phyloP scores from a whole-genome alignment of 2,113 vertebrate species.

The Hippopotamus amphibius region DNA sequence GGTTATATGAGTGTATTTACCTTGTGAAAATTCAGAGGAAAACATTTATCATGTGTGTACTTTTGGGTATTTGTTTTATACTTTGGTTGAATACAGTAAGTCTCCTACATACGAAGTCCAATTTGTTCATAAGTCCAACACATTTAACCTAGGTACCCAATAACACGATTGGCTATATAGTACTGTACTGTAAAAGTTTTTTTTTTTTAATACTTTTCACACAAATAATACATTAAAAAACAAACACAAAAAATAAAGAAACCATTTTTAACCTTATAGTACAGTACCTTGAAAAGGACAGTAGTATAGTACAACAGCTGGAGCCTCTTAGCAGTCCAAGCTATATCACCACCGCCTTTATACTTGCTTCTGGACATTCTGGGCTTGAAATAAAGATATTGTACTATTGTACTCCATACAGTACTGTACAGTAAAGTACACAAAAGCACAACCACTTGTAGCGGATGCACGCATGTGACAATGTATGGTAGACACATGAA shows the following conservation, averaged over 20 bases:
- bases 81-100: not conserved
- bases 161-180: not conserved
- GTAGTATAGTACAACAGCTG: not conserved
- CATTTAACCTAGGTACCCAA: not conserved
- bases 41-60: not conserved
- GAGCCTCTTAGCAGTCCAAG: not conserved
- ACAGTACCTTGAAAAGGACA: not conserved
- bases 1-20: not conserved
- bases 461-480: not conserved
- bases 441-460: not conserved
- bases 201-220: not conserved
- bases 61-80: not conserved
- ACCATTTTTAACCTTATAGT: not conserved
- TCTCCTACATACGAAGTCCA: not conserved
- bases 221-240: not conserved
- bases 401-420: not conserved
- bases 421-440: not conserved
- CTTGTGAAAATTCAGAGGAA: not conserved
- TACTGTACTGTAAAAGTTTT: not conserved
- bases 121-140: not conserved
- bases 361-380: not conserved
- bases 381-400: not conserved
- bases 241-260: not conserved
- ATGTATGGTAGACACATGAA: not conserved
- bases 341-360: not conserved